phyloP scores from a whole-genome alignment of 2,797 vertebrate species.

The Chelidonichthys spinosus region DNA sequence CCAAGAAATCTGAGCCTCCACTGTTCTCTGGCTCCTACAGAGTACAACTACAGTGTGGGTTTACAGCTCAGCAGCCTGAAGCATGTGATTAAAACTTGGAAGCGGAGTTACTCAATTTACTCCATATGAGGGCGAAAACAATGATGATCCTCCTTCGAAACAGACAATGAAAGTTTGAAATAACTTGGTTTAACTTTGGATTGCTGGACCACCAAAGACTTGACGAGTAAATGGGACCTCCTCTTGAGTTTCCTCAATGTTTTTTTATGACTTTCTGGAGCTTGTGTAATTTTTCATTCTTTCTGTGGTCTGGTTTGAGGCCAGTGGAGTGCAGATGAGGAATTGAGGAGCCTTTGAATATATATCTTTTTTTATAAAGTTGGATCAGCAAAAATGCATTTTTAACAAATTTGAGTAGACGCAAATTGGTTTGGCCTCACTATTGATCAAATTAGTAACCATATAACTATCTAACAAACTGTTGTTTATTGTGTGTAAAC shows the following conservation, averaged over 20 bases:
- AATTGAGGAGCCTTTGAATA: slow-evolving; percentile 26
- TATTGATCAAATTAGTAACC: not conserved
- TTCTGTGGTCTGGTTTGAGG: slow-evolving; percentile 58
- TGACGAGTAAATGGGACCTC: slow-evolving; percentile 59
- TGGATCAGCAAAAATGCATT: slow-evolving; percentile 20
- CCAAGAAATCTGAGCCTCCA: slow-evolving; percentile 75
- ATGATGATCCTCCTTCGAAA: slow-evolving; percentile 2
- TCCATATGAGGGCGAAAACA: slow-evolving; percentile 27
- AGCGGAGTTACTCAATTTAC: slow-evolving; percentile 33
- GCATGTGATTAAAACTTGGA: slow-evolving; percentile 69
- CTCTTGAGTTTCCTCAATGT: slow-evolving; percentile 44
- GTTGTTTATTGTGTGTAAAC: not conserved
- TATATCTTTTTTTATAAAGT: slow-evolving; percentile 2
- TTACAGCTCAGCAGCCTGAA: slow-evolving; percentile 58
- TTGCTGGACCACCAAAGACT: slow-evolving; percentile 60
- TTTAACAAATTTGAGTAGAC: slow-evolving; percentile 15
- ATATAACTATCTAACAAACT: not conserved
- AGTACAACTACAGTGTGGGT: slow-evolving; percentile 58
- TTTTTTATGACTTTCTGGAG: slow-evolving; percentile 53
- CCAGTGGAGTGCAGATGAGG: slow-evolving; percentile 40
- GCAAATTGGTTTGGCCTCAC: not conserved
- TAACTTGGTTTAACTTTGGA: slow-evolving; percentile 28
- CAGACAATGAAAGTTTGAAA: not conserved
- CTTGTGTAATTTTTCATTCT: slow-evolving; percentile 62
- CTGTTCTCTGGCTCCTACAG: slow-evolving; percentile 63